Evolutionary conservation across 2,113 vertebrate species (phyloP).

Genomic region (mouse (Mus musculus)): DNA sequence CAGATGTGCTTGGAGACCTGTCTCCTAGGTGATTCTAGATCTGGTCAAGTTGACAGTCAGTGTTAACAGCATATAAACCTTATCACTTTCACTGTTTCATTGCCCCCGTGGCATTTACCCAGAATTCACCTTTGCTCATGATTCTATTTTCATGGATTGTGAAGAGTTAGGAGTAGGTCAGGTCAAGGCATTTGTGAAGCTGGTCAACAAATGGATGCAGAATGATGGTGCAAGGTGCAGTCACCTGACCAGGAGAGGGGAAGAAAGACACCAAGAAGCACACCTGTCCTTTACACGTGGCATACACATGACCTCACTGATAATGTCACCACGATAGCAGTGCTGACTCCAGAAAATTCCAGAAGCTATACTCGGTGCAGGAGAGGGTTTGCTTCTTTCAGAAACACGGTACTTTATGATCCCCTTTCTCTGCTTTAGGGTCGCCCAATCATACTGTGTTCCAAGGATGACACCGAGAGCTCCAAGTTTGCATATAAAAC

Average conservation of each 20-base stretch:
- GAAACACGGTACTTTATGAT: not conserved
- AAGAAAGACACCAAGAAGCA: not conserved
- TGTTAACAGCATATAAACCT: not conserved
- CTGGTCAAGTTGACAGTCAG: not conserved
- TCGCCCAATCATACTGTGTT: conserved; percentile 96
- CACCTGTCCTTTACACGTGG: not conserved
- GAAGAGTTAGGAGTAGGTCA: not conserved
- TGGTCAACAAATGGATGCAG: not conserved
- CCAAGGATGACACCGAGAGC: conserved; percentile 93
- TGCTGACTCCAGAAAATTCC: not conserved
- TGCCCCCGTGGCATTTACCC: not conserved
- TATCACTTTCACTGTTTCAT: not conserved
- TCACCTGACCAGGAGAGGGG: not conserved
- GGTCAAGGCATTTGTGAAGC: not conserved
- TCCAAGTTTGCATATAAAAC: conserved; percentile 93
- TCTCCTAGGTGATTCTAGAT: not conserved
- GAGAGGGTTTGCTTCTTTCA: not conserved
- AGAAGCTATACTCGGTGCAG: not conserved
- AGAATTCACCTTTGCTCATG: not conserved
- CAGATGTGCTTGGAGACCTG: not conserved
- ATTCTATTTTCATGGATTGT: not conserved
- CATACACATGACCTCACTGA: not conserved
- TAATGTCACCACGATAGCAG: not conserved
- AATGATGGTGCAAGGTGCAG: not conserved
- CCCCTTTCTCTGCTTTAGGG: conserved; percentile 86